Evolutionary conservation across 2,888 invertebrate genomes (phyloP), one percentile per base, ranked within the genome.

Genomic region (Campoletis raptor): DNA sequence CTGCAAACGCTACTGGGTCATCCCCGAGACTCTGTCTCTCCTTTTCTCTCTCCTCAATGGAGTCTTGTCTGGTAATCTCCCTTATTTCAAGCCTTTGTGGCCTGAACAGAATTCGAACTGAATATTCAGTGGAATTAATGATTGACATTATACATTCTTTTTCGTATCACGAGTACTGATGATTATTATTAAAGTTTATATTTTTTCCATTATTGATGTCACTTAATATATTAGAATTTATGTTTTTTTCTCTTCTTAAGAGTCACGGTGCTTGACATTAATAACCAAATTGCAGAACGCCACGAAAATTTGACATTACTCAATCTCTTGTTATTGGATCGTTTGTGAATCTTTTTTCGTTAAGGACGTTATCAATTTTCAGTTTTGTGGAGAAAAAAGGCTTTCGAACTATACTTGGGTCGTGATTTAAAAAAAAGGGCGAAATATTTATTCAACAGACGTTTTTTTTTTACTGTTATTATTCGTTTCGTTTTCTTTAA

Each of bases 1-100:
- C 54, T 80, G 48, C 66, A n/a, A 72, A 72, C 70, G 80, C 72
- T 78, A 86, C 78, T 84, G 83, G 86, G 86, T 86, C 83, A 86
- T 37, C 61, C 74, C 67, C 6, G n/a, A 48, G 70, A 36, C 69
- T 12, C 48, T 24, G 54, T 12, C 21, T 66, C 30, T 52, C 40
- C 70, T 52, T 21, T 8, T 76, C 10, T 48, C 42, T 40, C 64
- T 36, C 30, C 48, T 70, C 45, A 24, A 24, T 21, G 9, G 45
- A 30, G 45, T 48, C 48, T 48, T 48, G 42, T 48, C 30, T 48
- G 48, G n/a, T 18, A 70, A 18, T 48, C 1, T 70, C 45, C 15
- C 30, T 30, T 30, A 30, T 61, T 61, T 61, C 61, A 61, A 61
- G 42, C 45, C 45, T 37, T 45, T 48, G 52, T 54, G 18, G 52